A percentile compares a stretch with the other conserved stretches of the same genome.
These are phyloP conservation scores for Palythoa heliodiscus DNA, from an alignment of 92 coral and sea anemone species.

Conservation along the genomic window DNA sequence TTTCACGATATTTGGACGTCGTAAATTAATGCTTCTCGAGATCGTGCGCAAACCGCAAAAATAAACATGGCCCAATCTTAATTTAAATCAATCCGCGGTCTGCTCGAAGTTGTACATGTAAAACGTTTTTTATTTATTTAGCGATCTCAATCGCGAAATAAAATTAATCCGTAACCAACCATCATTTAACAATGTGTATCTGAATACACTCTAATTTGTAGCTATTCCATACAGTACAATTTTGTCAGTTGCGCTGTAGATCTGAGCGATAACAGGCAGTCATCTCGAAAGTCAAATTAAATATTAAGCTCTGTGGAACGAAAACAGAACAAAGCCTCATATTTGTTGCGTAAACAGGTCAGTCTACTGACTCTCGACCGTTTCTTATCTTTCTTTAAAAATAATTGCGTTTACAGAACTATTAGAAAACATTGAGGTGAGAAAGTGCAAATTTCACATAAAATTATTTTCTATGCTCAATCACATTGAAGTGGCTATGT, in stretches of 20 bases:
- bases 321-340: neutral
- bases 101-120: neutral
- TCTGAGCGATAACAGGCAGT: neutral
- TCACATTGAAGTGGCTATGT: constrained; percentile 1
- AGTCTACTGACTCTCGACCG: neutral
- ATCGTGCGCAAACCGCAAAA: neutral
- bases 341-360: neutral
- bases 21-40: neutral
- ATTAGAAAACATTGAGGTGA: neutral
- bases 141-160: no score
- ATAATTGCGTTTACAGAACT: neutral
- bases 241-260: no score
- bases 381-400: neutral
- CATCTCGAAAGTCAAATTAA: neutral
- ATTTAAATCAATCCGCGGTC: neutral
- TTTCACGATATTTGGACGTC: neutral
- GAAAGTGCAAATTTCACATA: constrained; percentile 18
- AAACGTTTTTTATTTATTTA: neutral
- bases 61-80: neutral
- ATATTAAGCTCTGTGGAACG: neutral
- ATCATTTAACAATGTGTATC: no score
- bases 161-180: no score
- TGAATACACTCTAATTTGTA: no score
- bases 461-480: constrained; percentile 8
- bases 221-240: no score